Conservation (phyloP, 2,797 vertebrate species). For the Margarornis squamiger region DNA sequence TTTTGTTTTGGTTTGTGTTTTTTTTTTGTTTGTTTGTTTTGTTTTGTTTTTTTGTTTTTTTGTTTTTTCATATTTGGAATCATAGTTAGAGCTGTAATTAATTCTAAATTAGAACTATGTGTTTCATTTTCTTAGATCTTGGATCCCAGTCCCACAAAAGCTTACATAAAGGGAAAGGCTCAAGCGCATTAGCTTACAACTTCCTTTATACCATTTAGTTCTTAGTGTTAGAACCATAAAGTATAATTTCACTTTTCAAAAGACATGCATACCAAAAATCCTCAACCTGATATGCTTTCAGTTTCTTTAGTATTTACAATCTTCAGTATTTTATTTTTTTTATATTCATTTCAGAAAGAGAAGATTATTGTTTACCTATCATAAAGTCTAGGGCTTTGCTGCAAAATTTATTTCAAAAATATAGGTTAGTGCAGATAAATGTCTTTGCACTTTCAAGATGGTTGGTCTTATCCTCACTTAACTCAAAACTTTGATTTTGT, state of each 20-base stretch:
- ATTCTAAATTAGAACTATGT: background rate
- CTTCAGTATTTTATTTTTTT: background rate
- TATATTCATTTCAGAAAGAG: background rate
- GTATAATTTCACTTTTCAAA: background rate
- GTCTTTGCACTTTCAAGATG: background rate
- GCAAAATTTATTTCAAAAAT: background rate
- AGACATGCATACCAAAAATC: fast-evolving
- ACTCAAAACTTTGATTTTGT: background rate
- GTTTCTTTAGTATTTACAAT: background rate
- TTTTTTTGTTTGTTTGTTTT: too few relatives aligned
- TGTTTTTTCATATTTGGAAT: background rate
- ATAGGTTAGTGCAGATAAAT: background rate
- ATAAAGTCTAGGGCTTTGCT: background rate
- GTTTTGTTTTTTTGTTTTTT: too few relatives aligned
- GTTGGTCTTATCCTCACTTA: background rate
- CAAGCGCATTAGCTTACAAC: background rate
- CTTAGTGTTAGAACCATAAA: background rate
- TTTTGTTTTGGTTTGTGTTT: background rate
- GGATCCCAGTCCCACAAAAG: background rate
- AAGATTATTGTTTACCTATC: background rate
- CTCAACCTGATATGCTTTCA: fast-evolving
- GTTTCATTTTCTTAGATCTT: background rate
- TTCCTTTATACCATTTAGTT: background rate
- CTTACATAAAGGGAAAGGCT: background rate
- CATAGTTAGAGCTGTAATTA: background rate